Conservation (phyloP, 2,888 invertebrate genomes). For the Rhagonycha lutea region DNA sequence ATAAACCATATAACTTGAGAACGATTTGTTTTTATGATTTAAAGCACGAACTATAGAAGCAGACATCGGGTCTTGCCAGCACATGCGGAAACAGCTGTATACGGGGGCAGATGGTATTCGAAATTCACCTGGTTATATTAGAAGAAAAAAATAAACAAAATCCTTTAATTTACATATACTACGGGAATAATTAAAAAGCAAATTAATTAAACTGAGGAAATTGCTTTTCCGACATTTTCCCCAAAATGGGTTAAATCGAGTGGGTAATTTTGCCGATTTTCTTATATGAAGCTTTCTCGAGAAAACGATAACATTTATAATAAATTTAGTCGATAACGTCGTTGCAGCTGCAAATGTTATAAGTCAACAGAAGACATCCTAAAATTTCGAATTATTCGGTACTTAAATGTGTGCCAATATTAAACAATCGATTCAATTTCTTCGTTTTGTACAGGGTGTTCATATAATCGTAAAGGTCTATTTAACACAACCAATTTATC, state of each 20-base stretch:
- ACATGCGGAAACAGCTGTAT: slow-evolving; percentile 32
- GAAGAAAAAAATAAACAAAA: slow-evolving; percentile 1
- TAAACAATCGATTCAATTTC: background rate
- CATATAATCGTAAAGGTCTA: background rate
- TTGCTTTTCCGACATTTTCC: background rate
- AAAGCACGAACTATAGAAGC: background rate
- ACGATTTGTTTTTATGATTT: slow-evolving; percentile 2
- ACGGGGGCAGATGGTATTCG: slow-evolving; percentile 23
- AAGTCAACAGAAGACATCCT: background rate
- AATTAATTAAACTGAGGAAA: background rate
- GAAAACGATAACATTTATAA: background rate
- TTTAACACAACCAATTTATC: background rate
- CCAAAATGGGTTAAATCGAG: background rate
- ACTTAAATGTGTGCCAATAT: background rate
- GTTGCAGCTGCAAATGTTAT: background rate
- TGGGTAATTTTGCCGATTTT: background rate
- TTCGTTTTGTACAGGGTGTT: background rate
- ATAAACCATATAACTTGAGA: background rate
- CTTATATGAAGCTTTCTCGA: background rate
- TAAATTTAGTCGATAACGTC: background rate
- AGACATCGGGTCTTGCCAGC: slow-evolving; percentile 10
- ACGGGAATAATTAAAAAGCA: background rate
- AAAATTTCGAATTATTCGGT: background rate
- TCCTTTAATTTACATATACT: background rate
- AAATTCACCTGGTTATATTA: slow-evolving; percentile 25